A percentile compares a stretch with the other conserved stretches of the same genome.
Conservation (phyloP, 2,797 vertebrate genomes). For the Uromys caudimaculatus region DNA sequence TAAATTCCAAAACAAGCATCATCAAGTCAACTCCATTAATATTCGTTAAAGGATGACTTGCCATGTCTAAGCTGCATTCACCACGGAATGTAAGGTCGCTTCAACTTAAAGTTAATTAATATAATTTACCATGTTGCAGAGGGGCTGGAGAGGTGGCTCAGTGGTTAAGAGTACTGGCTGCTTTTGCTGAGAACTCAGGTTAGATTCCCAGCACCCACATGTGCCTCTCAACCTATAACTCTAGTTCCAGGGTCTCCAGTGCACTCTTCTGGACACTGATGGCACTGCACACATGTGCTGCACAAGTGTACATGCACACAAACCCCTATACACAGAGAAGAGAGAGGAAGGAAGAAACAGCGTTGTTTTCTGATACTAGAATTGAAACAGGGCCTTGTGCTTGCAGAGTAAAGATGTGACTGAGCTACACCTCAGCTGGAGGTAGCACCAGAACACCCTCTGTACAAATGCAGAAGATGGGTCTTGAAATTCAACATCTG, state of each 20-base stretch:
- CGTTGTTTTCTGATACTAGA: neutral
- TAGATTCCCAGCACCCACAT: neutral
- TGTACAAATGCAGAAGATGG: neutral
- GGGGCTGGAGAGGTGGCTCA: neutral
- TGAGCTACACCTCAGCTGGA: neutral
- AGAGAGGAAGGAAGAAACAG: neutral
- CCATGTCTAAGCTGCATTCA: neutral
- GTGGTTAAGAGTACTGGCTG: neutral
- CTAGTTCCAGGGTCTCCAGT: neutral
- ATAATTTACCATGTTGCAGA: neutral
- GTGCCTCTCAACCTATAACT: neutral
- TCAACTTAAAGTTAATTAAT: constrained; percentile 48
- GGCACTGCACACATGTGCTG: neutral
- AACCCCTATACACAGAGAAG: neutral
- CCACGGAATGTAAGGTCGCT: neutral
- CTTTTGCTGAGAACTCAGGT: neutral
- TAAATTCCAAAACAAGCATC: neutral
- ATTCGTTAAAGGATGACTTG: neutral
- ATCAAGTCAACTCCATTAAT: neutral
- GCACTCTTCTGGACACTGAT: neutral
- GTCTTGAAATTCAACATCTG: neutral
- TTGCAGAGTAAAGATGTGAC: neutral
- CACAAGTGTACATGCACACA: neutral
- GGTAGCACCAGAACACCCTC: neutral
- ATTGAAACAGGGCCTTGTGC: neutral